Conservation (phyloP, 2,113 vertebrate species). For the Circaetus gallicus region DNA sequence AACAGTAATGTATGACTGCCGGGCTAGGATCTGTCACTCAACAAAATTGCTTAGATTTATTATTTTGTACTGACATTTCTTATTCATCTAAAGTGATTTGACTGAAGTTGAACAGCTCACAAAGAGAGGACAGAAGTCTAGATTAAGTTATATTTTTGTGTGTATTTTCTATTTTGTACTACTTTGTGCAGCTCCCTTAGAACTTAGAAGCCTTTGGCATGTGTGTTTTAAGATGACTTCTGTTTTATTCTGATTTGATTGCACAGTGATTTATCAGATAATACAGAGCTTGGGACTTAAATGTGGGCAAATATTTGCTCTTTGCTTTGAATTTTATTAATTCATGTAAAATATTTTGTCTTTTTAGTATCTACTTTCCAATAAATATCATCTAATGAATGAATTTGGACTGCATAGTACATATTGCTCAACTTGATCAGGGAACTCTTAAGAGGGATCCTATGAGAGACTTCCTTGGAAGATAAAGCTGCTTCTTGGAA, state of each 20-base stretch:
- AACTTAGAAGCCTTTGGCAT: not conserved
- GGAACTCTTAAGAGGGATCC: not conserved
- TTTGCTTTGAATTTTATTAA: not conserved
- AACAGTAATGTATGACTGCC: not conserved
- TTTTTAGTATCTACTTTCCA: not conserved
- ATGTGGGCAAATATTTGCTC: not conserved
- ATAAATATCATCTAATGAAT: not conserved
- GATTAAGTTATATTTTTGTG: not conserved
- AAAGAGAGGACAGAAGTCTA: not conserved
- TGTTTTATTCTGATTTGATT: not conserved
- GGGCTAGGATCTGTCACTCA: not conserved
- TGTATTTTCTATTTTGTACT: not conserved
- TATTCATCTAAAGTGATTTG: not conserved
- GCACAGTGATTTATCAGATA: not conserved
- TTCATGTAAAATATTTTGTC: not conserved
- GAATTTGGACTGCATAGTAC: not conserved
- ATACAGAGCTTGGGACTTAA: not conserved
- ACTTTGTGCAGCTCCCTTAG: not conserved
- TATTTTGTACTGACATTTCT: conserved; percentile 17
- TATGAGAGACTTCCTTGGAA: not conserved
- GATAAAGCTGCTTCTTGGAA: not conserved
- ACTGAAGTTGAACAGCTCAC: not conserved
- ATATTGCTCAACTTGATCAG: not conserved
- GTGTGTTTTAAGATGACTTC: not conserved
- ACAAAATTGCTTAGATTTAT: conserved; percentile 1